Percentiles rank a stretch among this genome's conserved stretches.
These are phyloP conservation scores for Bathybates hornii DNA, from an alignment of 2,113 vertebrate species.

Conservation along the genomic window DNA sequence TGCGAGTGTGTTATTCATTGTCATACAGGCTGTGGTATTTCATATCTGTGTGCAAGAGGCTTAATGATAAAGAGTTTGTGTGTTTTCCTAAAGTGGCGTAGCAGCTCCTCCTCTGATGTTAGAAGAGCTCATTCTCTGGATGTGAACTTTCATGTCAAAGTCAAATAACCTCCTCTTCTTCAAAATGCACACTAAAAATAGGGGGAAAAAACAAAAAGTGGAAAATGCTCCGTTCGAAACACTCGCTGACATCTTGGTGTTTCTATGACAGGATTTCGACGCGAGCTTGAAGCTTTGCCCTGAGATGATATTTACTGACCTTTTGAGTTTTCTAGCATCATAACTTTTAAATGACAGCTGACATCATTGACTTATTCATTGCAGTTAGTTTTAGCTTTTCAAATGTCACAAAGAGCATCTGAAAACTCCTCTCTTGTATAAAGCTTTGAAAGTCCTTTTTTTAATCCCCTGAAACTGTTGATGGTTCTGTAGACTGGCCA, in stretches of 20 bases:
- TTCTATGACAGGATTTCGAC: neutral
- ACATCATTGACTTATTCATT: neutral
- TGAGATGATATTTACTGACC: conserved; percentile 3
- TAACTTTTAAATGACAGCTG: neutral
- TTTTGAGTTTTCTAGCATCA: neutral
- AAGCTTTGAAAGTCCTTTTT: neutral
- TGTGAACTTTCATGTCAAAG: neutral
- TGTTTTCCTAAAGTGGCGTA: neutral
- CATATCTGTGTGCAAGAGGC: neutral
- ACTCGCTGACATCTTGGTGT: neutral
- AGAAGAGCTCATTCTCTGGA: neutral
- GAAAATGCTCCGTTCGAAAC: neutral
- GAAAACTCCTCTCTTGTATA: neutral
- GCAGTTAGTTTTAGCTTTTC: neutral
- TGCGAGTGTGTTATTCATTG: neutral
- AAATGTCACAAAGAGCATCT: neutral
- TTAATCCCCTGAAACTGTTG: neutral
- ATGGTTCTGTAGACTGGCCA: neutral
- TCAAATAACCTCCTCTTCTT: neutral
- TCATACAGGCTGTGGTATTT: neutral
- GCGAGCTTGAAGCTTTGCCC: neutral
- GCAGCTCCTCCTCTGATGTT: neutral
- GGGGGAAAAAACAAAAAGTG: rapidly evolving
- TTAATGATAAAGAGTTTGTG: neutral
- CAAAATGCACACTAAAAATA: neutral